Evolutionary conservation across 2,113 vertebrate genomes (phyloP).

Genomic region (Gallinago media): DNA sequence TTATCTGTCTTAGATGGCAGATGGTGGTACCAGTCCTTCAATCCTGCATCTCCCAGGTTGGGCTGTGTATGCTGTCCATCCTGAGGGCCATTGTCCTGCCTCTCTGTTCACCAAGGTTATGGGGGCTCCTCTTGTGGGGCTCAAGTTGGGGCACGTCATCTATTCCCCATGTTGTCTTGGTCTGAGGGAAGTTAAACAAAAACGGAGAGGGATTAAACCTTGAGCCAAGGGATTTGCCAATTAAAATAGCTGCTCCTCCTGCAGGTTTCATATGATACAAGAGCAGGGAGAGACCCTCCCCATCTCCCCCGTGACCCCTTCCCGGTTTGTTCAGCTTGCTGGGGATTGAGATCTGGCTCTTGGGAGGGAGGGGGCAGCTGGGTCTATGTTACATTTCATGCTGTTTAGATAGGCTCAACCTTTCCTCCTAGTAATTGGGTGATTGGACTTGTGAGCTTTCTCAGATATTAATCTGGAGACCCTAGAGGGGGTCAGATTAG

Average conservation of each 20-base stretch:
- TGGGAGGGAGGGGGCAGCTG: background rate
- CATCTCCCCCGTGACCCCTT: background rate
- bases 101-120: rapidly evolving
- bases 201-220: conserved; percentile 21
- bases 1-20: background rate
- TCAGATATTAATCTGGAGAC: conserved; percentile 71
- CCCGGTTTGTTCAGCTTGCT: conserved; percentile 66
- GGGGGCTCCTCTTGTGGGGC: background rate
- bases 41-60: background rate
- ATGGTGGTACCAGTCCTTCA: background rate
- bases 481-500: conserved; percentile 64
- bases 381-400: conserved; percentile 63
- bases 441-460: conserved; percentile 66
- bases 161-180: background rate
- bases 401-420: conserved; percentile 77
- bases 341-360: conserved; percentile 58
- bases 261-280: conserved; percentile 39
- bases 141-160: background rate
- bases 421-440: conserved; percentile 73
- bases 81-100: background rate
- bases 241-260: conserved; percentile 57
- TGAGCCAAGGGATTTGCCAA: conserved; percentile 21
- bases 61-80: background rate
- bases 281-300: conserved; percentile 22
- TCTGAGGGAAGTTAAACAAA: background rate